Conservation (phyloP, 2,888 invertebrate genomes). For the Colostygia pectinataria region DNA sequence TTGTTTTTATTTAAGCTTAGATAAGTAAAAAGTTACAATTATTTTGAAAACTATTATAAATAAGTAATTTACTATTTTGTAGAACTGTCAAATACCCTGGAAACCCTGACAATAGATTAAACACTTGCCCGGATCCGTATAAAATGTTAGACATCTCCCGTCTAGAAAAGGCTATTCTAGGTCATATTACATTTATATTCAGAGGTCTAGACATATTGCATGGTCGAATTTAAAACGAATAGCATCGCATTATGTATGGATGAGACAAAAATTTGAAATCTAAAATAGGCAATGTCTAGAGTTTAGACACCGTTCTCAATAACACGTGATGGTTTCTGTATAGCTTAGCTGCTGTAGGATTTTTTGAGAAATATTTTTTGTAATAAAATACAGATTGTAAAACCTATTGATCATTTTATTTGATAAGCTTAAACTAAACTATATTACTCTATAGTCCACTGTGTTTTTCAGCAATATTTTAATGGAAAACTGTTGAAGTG, state of each 20-base stretch:
- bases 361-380: neutral
- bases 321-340: slow-evolving; percentile 35
- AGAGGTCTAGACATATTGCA: slow-evolving; percentile 80
- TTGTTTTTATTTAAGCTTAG: too few relatives aligned
- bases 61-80: too few relatives aligned
- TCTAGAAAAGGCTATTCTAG: slow-evolving; percentile 70
- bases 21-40: too few relatives aligned
- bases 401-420: too few relatives aligned
- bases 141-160: slow-evolving; percentile 36
- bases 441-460: too few relatives aligned
- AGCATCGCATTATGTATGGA: slow-evolving; percentile 76
- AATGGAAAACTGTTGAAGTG: too few relatives aligned
- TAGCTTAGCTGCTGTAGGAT: neutral
- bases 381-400: too few relatives aligned
- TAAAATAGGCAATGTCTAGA: slow-evolving; percentile 74
- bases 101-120: slow-evolving; percentile 16
- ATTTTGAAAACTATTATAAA: too few relatives aligned
- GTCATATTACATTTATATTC: slow-evolving; percentile 79
- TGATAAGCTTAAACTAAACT: too few relatives aligned
- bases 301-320: slow-evolving; percentile 56
- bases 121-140: slow-evolving; percentile 28
- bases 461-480: too few relatives aligned
- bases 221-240: slow-evolving; percentile 80
- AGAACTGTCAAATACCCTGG: too few relatives aligned
- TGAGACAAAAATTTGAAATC: slow-evolving; percentile 76